phyloP scores from a whole-genome alignment of 2,888 invertebrate genomes.

The Stenodema calcarata region DNA sequence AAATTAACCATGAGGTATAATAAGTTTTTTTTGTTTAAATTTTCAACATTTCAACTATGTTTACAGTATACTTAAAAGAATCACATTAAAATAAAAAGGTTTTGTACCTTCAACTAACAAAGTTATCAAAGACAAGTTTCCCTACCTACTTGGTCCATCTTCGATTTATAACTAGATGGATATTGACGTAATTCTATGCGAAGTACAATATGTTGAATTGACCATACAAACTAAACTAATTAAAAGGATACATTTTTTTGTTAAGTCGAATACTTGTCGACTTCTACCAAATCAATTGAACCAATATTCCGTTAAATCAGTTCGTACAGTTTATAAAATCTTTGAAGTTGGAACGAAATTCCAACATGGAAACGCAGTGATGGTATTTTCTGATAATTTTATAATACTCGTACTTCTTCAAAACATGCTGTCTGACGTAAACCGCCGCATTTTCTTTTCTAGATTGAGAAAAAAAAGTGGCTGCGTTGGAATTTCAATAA shows the following conservation, averaged over 20 bases:
- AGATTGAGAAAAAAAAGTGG: neutral
- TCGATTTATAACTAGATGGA: constrained; percentile 26
- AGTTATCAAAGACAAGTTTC: neutral
- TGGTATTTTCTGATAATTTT: too few species aligned
- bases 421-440: neutral
- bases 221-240: constrained; percentile 1
- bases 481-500: neutral
- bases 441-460: neutral
- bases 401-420: neutral
- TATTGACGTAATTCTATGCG: neutral
- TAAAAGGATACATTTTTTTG: neutral
- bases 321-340: neutral
- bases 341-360: too few species aligned
- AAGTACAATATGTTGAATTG: neutral
- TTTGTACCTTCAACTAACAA: neutral
- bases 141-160: constrained; percentile 32
- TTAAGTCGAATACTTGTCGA: neutral
- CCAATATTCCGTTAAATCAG: neutral
- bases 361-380: too few species aligned
- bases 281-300: neutral
- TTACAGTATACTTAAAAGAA: constrained; percentile 16
- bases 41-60: constrained; percentile 1
- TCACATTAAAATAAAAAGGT: constrained; percentile 11
- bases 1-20: constrained; percentile 34
- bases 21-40: constrained; percentile 5